phyloP scores from a whole-genome alignment of 2,797 vertebrate genomes.

The Graptemys geographica region DNA sequence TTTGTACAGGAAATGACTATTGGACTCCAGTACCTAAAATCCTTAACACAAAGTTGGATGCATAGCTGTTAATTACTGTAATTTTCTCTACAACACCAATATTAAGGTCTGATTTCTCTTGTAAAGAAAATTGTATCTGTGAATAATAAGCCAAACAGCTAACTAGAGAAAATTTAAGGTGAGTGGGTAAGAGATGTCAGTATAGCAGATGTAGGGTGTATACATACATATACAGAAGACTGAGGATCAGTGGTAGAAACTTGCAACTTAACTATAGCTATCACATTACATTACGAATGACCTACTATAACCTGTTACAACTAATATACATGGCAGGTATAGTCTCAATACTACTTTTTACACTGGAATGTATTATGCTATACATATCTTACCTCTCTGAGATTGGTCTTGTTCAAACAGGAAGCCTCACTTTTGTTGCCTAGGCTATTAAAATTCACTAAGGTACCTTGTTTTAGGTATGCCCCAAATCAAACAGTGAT shows the following conservation, averaged over 20 bases:
- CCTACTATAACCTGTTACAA: background rate
- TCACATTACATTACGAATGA: background rate
- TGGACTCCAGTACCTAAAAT: too few relatives aligned
- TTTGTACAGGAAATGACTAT: too few relatives aligned
- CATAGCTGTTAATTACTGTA: too few relatives aligned
- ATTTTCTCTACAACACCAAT: too few relatives aligned
- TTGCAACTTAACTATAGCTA: background rate
- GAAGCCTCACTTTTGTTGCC: background rate
- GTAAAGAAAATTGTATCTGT: too few relatives aligned
- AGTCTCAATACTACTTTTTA: background rate
- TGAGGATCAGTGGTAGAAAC: background rate
- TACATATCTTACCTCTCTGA: background rate
- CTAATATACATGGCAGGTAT: background rate
- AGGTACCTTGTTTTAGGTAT: background rate
- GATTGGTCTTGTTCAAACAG: background rate
- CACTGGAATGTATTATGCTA: background rate
- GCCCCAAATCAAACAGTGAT: background rate
- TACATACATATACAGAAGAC: background rate
- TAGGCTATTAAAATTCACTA: background rate
- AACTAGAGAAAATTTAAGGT: too few relatives aligned
- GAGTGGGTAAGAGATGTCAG: too few relatives aligned
- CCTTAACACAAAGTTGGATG: too few relatives aligned
- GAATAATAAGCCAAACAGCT: too few relatives aligned
- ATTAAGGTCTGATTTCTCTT: too few relatives aligned
- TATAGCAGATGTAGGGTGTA: too few relatives aligned